Evolutionary conservation across 2,888 invertebrate genomes (phyloP).

Genomic region (Fabriciana adippe): DNA sequence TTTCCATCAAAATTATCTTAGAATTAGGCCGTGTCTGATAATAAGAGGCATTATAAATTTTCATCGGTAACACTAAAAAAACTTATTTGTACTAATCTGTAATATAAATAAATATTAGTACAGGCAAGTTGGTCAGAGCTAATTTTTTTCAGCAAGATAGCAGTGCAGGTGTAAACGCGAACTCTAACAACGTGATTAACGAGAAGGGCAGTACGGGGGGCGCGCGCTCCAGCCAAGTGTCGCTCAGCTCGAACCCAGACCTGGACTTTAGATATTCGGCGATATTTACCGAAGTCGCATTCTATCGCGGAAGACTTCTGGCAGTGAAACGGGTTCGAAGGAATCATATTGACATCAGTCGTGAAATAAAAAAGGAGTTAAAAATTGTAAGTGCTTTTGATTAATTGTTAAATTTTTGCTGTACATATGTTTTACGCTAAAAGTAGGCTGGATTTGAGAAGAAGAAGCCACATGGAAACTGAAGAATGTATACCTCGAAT

Average conservation of each 20-base stretch:
- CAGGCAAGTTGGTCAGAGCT: conserved; percentile 74
- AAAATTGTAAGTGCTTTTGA: conserved; percentile 87
- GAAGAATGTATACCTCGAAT: too few relatives aligned
- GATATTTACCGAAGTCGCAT: conserved; percentile 94
- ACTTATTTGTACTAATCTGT: too few relatives aligned
- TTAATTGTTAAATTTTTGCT: neutral
- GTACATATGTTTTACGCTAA: too few relatives aligned
- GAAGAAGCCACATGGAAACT: too few relatives aligned
- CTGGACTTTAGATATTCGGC: conserved; percentile 94
- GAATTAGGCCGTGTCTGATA: too few relatives aligned
- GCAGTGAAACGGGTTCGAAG: conserved; percentile 93
- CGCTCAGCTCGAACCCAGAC: conserved; percentile 95
- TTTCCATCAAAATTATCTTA: too few relatives aligned
- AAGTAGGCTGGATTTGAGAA: neutral
- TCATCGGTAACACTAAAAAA: too few relatives aligned
- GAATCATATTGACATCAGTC: conserved; percentile 92
- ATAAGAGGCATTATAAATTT: too few relatives aligned
- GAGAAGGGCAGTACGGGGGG: conserved; percentile 65
- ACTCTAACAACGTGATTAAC: conserved; percentile 87
- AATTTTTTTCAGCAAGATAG: conserved; percentile 82
- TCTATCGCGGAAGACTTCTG: conserved; percentile 93
- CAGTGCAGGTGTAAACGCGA: conserved; percentile 88
- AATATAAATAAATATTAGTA: neutral
- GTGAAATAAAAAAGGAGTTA: conserved; percentile 95
- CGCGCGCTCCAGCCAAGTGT: conserved; percentile 93